Conservation (phyloP, 2,888 invertebrate genomes). For the Minunthozetes semirufus region DNA sequence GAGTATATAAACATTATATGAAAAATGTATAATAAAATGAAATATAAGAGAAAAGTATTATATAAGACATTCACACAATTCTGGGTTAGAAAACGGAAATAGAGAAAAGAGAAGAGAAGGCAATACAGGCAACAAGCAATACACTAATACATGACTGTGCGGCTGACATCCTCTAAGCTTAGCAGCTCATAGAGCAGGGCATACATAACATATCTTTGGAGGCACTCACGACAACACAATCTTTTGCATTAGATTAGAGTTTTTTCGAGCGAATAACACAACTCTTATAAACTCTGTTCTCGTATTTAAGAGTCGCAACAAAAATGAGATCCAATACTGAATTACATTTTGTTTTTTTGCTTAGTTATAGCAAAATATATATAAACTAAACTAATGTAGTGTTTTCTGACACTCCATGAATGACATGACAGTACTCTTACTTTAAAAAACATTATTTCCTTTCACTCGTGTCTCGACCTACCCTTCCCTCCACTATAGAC, state of each 20-base stretch:
- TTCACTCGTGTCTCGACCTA: background rate
- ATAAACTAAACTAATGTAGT: slow-evolving; percentile 6
- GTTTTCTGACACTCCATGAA: slow-evolving; percentile 19
- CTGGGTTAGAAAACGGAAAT: background rate
- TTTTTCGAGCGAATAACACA: background rate
- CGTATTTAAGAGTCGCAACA: background rate
- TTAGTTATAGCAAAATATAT: slow-evolving; percentile 3
- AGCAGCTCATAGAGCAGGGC: background rate
- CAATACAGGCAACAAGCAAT: background rate
- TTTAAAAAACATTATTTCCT: background rate
- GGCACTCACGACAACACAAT: background rate
- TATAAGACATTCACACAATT: background rate
- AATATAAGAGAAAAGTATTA: background rate
- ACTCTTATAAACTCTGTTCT: background rate
- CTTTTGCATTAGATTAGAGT: slow-evolving; percentile 11
- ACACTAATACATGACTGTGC: background rate
- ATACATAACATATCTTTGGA: background rate
- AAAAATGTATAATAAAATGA: slow-evolving; percentile 4
- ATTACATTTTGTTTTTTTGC: background rate
- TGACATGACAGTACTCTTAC: slow-evolving; percentile 25
- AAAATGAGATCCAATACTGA: background rate
- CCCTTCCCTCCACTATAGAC: background rate
- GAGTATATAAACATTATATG: background rate
- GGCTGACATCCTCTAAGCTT: background rate
- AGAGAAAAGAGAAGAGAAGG: background rate